phyloP scores from a whole-genome alignment of 2,113 vertebrate species.

The Sturnus vulgaris region DNA sequence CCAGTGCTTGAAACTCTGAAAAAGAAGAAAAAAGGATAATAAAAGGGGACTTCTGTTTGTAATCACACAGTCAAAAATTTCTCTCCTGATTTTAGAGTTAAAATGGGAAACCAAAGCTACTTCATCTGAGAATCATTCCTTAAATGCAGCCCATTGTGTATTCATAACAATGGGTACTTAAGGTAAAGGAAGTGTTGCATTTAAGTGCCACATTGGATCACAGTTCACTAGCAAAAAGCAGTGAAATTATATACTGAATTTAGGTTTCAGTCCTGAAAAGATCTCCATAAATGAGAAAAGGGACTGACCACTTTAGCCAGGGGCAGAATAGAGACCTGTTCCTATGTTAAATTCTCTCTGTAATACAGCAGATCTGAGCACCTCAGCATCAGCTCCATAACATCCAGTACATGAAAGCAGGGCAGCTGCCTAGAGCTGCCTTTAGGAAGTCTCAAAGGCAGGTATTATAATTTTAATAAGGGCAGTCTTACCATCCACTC shows the following conservation, averaged over 20 bases:
- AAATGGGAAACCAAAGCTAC: not conserved
- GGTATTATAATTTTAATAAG: not conserved
- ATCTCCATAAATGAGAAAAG: not conserved
- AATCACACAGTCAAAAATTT: not conserved
- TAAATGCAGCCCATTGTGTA: not conserved
- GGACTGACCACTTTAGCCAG: not conserved
- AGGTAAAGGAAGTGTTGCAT: not conserved
- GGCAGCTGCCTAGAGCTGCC: not conserved
- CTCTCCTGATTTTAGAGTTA: not conserved
- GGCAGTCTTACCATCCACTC: conserved; percentile 72
- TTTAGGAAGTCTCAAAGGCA: not conserved
- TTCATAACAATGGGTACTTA: not conserved
- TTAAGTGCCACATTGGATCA: not conserved
- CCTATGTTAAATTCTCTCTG: not conserved
- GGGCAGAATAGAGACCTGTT: not conserved
- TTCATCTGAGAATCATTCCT: not conserved
- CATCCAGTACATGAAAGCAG: not conserved
- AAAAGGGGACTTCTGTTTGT: not conserved
- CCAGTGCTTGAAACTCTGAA: conserved; percentile 77
- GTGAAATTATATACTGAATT: not conserved
- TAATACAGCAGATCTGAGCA: not conserved
- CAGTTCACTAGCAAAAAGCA: not conserved
- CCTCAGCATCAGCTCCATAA: not conserved
- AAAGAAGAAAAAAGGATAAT: not conserved
- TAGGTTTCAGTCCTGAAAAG: not conserved